Percentiles rank a stretch among this genome's conserved stretches.
Evolutionary conservation across 1,140 invertebrate species (phyloP).

Genomic region (Lordiphosa stackelbergi): DNA sequence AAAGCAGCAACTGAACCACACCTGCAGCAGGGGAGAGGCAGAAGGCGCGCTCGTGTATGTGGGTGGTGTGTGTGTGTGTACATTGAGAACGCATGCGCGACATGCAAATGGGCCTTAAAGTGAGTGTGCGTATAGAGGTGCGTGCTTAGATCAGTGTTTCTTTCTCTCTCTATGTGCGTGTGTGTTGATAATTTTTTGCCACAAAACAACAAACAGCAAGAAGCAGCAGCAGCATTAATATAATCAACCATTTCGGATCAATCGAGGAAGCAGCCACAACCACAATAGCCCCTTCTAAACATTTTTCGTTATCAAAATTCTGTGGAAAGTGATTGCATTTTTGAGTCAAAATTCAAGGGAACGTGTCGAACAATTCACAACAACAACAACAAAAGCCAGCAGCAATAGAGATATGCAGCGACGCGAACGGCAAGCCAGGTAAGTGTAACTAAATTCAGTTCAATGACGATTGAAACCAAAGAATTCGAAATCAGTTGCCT

Average conservation of each 20-base stretch:
- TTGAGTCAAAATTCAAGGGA: conserved; percentile 55
- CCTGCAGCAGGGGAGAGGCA: no score
- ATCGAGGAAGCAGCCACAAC: conserved; percentile 3
- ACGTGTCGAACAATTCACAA: conserved; percentile 21
- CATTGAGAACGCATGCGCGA: conserved; percentile 47
- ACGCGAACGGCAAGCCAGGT: conserved; percentile 68
- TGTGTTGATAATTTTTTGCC: conserved; percentile 6
- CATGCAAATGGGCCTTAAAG: conserved; percentile 54
- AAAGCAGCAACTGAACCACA: no score
- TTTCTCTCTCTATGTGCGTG: conserved; percentile 10
- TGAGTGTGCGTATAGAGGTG: conserved; percentile 37
- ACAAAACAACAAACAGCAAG: conserved; percentile 4
- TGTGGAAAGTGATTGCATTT: conserved; percentile 47
- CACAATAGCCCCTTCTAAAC: conserved; percentile 28
- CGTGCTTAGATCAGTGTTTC: conserved; percentile 16
- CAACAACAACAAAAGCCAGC: conserved; percentile 18
- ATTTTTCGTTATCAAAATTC: conserved; percentile 52
- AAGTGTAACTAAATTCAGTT: conserved; percentile 29
- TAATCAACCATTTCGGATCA: no score
- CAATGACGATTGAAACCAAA: no score
- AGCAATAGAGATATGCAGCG: conserved; percentile 46
- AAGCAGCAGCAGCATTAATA: not conserved
- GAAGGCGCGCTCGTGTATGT: not conserved
- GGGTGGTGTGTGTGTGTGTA: conserved; percentile 37
- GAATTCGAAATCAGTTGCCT: no score